Base-by-base conservation (phyloP, 2,888 invertebrate genomes). In the Diarsia dahlii region DNA sequence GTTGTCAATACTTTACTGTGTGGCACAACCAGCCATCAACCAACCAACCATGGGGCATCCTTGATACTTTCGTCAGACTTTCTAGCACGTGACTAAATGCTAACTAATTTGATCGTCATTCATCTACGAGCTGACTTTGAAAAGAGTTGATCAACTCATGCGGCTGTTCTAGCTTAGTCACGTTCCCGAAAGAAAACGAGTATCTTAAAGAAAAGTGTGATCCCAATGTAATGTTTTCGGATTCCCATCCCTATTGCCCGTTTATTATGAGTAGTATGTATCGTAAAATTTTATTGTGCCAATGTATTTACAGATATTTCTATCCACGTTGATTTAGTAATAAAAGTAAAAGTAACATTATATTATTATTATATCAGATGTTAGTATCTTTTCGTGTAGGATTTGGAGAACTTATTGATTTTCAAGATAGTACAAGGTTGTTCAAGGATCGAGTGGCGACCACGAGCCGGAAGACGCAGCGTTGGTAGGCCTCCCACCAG, bases 311-410 rank as follows among this genome's bases (percentile, higher is more conserved):
- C 72, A 73, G 72, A 73, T 81, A 73, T 81, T 82, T 82, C 70
- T 82, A 82, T 81, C 82, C 67, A 71, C 82, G 72, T 85, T 85
- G 82, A 82, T 85, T 82, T 85, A 81, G 76, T 81, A 73, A 85
- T 82, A 85, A 85, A 82, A 81, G 54, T 63, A 70, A 72, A 74
- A 75, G 39, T 48, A 48, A 75, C 60, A 62, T 66, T 66, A 69
- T 46, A 62, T 34, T 67, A 66, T 23, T 46, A 62, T 34, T 67
- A 66, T 23, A 70, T 83, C 69, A 46, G 60, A 63, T 63, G 6
- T 13, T 70, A 15, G 54, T 63, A 63, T 74, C 23, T n/a, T 45
- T 56, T 66, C 69, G 34, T 50, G 15, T 60, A 39, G 45, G 18
- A 54, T 63, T 72, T 45, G n/a, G 39, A 18, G n/a, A 54, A 39